Evolutionary conservation across 2,113 vertebrate genomes (phyloP).

Genomic region (Irena cyanogastra): DNA sequence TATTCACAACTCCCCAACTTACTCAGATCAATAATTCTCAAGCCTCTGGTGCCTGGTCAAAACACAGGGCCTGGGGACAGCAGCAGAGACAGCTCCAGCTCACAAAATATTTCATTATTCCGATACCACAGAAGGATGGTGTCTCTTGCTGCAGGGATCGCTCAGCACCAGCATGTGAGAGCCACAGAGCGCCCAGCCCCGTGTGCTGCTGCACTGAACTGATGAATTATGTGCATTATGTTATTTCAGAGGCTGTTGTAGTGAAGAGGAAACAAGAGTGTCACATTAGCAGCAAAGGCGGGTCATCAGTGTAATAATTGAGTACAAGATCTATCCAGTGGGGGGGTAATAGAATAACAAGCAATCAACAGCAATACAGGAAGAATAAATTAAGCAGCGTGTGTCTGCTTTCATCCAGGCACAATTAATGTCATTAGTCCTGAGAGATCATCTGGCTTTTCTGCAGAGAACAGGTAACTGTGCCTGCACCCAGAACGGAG

Average conservation of each 20-base stretch:
- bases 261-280: not conserved
- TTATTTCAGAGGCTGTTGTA: not conserved
- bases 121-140: rapidly evolving
- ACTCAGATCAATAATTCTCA: not conserved
- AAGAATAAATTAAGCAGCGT: conserved; percentile 10
- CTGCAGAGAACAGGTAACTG: not conserved
- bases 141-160: not conserved
- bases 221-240: not conserved
- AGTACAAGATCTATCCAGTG: conserved; percentile 27
- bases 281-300: conserved; percentile 6
- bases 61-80: not conserved
- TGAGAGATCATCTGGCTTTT: not conserved
- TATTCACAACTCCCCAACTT: not conserved
- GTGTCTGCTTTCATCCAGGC: conserved; percentile 26
- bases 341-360: conserved; percentile 55
- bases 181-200: not conserved
- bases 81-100: not conserved
- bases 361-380: not conserved
- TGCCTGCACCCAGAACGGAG: not conserved
- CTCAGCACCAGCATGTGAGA: not conserved
- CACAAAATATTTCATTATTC: not conserved
- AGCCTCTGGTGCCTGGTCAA: not conserved
- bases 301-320: conserved; percentile 35
- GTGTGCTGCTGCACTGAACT: not conserved
- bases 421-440: conserved; percentile 45